A percentile compares a stretch with the other conserved stretches of the same genome.
phyloP scores from a whole-genome alignment of 2,888 invertebrate species.

The Bursaphelenchus okinawaensis region DNA sequence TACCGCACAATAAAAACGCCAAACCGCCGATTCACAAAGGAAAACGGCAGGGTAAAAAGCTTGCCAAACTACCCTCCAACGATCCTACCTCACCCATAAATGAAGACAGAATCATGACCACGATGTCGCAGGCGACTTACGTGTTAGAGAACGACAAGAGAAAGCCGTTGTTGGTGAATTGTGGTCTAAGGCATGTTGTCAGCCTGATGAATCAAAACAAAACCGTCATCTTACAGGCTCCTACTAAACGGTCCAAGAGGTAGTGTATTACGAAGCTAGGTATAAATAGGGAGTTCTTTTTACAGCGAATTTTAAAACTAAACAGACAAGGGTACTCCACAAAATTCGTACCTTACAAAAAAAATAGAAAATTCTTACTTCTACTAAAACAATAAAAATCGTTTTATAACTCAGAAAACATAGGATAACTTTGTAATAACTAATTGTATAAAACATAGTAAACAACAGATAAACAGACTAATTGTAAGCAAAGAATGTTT shows the following conservation, averaged over 20 bases:
- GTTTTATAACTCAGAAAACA: no score
- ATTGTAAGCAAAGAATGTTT: no score
- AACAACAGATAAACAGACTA: no score
- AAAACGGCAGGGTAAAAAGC: constrained; percentile 7
- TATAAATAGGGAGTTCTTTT: no score
- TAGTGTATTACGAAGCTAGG: background rate
- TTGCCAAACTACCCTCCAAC: background rate
- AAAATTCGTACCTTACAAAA: no score
- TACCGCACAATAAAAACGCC: constrained; percentile 12
- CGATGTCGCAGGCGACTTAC: constrained; percentile 37
- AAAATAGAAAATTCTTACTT: no score
- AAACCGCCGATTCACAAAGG: constrained; percentile 2
- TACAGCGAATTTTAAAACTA: no score
- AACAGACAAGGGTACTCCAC: no score
- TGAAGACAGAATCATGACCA: constrained; percentile 22
- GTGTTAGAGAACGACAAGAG: constrained; percentile 34
- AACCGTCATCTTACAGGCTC: background rate
- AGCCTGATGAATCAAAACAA: background rate
- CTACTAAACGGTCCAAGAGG: constrained; percentile 7
- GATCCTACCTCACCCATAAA: constrained; percentile 11
- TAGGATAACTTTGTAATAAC: no score
- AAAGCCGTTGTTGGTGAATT: constrained; percentile 30
- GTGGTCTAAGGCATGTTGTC: constrained; percentile 22
- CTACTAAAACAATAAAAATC: no score
- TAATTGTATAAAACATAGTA: no score